Percentiles rank a stretch among this genome's conserved stretches.
These are phyloP conservation scores for Calephelis nemesis DNA, from an alignment of 1,140 invertebrate genomes.

Conservation along the genomic window DNA sequence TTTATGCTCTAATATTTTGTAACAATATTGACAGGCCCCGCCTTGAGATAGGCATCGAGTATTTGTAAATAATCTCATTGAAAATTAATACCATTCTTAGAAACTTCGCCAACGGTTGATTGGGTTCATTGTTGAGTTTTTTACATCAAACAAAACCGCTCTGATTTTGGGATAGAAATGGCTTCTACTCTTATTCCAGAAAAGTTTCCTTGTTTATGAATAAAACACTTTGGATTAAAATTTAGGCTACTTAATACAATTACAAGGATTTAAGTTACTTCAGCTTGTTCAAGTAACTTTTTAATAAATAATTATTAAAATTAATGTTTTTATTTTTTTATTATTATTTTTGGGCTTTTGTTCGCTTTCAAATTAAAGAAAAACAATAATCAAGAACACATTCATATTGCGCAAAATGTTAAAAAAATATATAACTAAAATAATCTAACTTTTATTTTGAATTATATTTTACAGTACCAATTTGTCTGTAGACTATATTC, in stretches of 20 bases:
- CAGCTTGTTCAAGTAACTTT: neutral
- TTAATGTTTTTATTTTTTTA: too few species aligned
- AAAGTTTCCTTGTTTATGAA: slow-evolving; percentile 9
- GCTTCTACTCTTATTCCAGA: slow-evolving; percentile 22
- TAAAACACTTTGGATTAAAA: slow-evolving; percentile 21
- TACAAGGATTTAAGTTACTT: neutral
- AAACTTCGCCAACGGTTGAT: slow-evolving; percentile 53
- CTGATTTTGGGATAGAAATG: slow-evolving; percentile 47
- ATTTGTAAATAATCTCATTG: slow-evolving; percentile 76
- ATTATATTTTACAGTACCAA: too few species aligned
- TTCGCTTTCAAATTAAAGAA: too few species aligned
- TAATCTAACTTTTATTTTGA: too few species aligned
- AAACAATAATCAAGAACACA: too few species aligned
- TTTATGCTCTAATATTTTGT: slow-evolving; percentile 57
- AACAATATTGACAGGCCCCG: slow-evolving; percentile 69
- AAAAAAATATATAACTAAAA: too few species aligned
- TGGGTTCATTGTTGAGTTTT: slow-evolving; percentile 63
- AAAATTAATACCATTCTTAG: slow-evolving; percentile 69
- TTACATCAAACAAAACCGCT: slow-evolving; percentile 49
- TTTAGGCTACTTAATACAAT: neutral
- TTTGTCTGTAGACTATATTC: too few species aligned
- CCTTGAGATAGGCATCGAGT: slow-evolving; percentile 41
- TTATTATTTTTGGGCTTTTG: too few species aligned
- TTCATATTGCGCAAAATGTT: too few species aligned
- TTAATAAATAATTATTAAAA: neutral